A percentile compares a stretch with the other conserved stretches of the same genome.
Conservation (phyloP, 2,888 invertebrate genomes). For the Cetonia aurata region DNA sequence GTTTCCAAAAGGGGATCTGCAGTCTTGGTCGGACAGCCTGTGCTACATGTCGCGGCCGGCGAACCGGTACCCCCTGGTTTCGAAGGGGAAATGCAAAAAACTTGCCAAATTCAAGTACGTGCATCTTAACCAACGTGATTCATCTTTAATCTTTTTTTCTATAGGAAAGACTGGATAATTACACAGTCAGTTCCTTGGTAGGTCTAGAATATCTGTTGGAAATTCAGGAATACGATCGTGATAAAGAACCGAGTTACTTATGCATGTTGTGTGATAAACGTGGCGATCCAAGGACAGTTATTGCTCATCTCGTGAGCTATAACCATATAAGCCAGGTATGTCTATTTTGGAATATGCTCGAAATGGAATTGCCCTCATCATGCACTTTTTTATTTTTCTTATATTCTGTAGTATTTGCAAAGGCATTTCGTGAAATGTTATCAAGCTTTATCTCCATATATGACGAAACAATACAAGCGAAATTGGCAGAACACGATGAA, state of each 20-base stretch:
- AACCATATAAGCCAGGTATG: conserved; percentile 71
- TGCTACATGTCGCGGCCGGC: conserved; percentile 69
- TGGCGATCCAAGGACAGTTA: conserved; percentile 82
- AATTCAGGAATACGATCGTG: conserved; percentile 73
- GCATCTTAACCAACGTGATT: not conserved
- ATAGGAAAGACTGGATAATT: conserved; percentile 69
- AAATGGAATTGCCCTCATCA: conserved; percentile 1
- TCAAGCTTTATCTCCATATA: conserved; percentile 72
- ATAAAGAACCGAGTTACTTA: conserved; percentile 79
- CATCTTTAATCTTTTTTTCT: conserved; percentile 42
- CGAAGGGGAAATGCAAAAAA: conserved; percentile 72
- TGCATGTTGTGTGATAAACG: conserved; percentile 85
- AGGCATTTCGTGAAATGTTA: conserved; percentile 74
- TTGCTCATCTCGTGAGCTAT: conserved; percentile 83
- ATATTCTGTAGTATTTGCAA: conserved; percentile 74
- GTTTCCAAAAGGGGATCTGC: conserved; percentile 28
- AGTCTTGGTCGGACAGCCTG: conserved; percentile 40
- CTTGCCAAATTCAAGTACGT: conserved; percentile 62
- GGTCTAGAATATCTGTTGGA: conserved; percentile 88
- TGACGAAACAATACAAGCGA: conserved; percentile 71
- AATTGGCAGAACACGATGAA: conserved; percentile 68
- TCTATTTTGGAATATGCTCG: conserved; percentile 17
- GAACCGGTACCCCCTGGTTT: conserved; percentile 80
- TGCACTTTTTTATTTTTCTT: conserved; percentile 6
- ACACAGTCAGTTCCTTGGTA: conserved; percentile 70